phyloP scores from a whole-genome alignment of 2,797 vertebrate genomes.

The Calcarius lapponicus region DNA sequence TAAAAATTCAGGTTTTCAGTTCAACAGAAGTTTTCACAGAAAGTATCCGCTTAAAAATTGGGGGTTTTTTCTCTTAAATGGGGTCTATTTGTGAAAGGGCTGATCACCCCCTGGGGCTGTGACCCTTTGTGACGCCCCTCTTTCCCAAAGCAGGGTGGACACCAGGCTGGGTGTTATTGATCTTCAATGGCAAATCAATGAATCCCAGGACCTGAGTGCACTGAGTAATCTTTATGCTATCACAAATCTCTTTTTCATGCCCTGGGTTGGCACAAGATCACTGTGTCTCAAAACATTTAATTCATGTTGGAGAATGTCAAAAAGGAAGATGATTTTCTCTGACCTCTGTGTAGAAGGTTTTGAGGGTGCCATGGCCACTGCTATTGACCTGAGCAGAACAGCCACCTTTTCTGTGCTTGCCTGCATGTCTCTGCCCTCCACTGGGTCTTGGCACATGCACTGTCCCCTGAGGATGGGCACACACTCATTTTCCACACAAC shows the following conservation, averaged over 20 bases:
- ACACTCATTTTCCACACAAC: not conserved
- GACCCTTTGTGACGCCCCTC: not conserved
- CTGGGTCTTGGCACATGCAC: not conserved
- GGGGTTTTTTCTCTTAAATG: not conserved
- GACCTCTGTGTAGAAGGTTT: not conserved
- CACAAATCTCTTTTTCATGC: not conserved
- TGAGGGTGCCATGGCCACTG: not conserved
- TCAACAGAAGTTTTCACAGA: not conserved
- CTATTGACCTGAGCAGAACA: not conserved
- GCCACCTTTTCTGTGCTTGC: not conserved
- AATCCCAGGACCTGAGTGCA: not conserved
- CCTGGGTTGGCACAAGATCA: not conserved
- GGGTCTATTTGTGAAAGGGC: not conserved
- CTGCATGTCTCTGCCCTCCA: not conserved
- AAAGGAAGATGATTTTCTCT: not conserved
- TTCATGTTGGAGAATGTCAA: rapidly evolving
- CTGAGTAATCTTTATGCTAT: not conserved
- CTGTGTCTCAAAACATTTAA: not conserved
- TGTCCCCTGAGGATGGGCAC: not conserved
- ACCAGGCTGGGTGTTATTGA: not conserved
- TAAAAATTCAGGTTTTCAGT: not conserved
- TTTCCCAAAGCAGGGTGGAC: not conserved
- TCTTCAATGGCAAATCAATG: not conserved
- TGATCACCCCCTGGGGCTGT: not conserved
- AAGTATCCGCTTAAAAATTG: not conserved